Evolutionary conservation across 2,797 vertebrate genomes (phyloP).

Genomic region (Pangasius djambal): DNA sequence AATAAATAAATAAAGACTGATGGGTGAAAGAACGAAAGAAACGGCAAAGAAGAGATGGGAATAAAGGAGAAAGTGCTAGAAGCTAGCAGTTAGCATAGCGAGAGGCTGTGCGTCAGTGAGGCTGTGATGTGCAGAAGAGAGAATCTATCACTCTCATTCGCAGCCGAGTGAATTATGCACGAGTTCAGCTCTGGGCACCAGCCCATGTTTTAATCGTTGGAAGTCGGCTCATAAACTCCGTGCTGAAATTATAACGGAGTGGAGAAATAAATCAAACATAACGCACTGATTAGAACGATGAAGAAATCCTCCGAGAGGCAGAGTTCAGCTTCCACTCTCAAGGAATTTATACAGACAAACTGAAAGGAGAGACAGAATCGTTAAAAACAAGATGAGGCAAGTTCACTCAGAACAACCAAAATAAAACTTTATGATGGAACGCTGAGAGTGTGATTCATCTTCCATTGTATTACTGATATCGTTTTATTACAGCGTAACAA

Average conservation of each 20-base stretch:
- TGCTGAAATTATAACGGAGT: neutral
- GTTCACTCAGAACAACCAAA: neutral
- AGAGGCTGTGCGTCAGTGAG: neutral
- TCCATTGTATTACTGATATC: neutral
- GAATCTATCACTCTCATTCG: neutral
- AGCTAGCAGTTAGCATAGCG: neutral
- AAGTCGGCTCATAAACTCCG: neutral
- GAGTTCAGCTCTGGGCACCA: neutral
- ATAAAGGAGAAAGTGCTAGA: neutral
- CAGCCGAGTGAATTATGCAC: neutral
- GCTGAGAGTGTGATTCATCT: neutral
- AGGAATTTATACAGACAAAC: neutral
- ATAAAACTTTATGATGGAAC: neutral
- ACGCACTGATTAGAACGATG: neutral
- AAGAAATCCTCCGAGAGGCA: neutral
- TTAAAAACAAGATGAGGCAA: neutral
- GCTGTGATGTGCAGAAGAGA: neutral
- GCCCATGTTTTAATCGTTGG: slow-evolving; percentile 4
- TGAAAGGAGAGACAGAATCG: neutral
- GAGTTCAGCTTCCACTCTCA: neutral
- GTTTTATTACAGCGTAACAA: neutral
- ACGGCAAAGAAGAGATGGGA: neutral
- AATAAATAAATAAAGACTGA: too few relatives aligned
- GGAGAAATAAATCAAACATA: slow-evolving; percentile 9
- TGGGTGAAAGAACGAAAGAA: too few relatives aligned